A percentile compares a stretch with the other conserved stretches of the same genome.
Conservation (phyloP, 2,113 vertebrate species). For the Agelaius phoeniceus region DNA sequence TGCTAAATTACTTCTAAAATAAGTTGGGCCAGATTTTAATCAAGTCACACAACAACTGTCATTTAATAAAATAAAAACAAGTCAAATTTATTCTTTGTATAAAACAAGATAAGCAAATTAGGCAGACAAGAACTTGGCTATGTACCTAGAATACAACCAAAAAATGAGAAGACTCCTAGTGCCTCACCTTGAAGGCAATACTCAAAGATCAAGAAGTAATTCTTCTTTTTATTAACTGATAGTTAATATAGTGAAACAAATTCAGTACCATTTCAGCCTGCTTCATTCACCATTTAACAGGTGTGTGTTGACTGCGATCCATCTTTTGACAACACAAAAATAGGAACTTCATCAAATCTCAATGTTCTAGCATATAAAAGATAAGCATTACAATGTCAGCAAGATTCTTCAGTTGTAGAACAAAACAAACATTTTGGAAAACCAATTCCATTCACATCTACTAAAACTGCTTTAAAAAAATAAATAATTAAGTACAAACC, state of each 20-base stretch:
- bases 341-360: slow-evolving; percentile 44
- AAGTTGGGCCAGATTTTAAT: not conserved
- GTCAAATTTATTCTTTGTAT: slow-evolving; percentile 50
- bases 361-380: slow-evolving; percentile 50
- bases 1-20: not conserved
- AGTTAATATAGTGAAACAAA: not conserved
- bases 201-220: not conserved
- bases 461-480: slow-evolving; percentile 62
- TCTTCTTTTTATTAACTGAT: slow-evolving; percentile 25
- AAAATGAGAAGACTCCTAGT: not conserved
- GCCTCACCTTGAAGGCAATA: not conserved
- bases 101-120: slow-evolving; percentile 4
- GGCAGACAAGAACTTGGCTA: not conserved
- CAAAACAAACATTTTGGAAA: slow-evolving; percentile 30
- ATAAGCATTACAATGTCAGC: slow-evolving; percentile 19
- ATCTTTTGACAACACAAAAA: slow-evolving; percentile 26
- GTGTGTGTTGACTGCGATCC: not conserved
- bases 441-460: slow-evolving; percentile 54
- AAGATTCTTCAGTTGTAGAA: slow-evolving; percentile 21
- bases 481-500: slow-evolving; percentile 71
- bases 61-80: slow-evolving; percentile 32
- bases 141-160: not conserved
- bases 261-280: not conserved
- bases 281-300: not conserved
- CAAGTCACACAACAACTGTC: not conserved